Evolutionary conservation across 2,797 vertebrate genomes (phyloP).

Genomic region (Hypotaenidia okinawae): DNA sequence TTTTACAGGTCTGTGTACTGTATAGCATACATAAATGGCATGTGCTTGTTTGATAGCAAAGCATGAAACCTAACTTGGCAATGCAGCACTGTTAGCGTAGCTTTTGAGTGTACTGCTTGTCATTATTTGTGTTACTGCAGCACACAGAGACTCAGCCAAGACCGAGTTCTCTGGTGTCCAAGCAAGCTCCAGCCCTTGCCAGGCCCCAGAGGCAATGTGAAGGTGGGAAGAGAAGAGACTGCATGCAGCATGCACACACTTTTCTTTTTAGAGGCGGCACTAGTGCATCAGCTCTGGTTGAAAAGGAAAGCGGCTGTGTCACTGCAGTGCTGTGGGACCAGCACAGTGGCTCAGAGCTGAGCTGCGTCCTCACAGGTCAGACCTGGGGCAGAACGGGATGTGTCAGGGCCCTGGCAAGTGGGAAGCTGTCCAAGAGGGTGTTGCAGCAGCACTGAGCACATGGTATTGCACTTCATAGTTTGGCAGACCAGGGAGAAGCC

Average conservation of each 20-base stretch:
- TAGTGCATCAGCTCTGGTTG: neutral
- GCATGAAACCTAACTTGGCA: neutral
- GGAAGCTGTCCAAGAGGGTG: neutral
- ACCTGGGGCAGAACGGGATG: fast-evolving
- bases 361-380: neutral
- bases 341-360: fast-evolving
- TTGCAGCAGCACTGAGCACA: fast-evolving
- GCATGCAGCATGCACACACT: neutral
- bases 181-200: neutral
- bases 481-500: neutral
- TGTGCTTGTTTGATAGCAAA: neutral
- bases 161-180: fast-evolving
- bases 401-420: fast-evolving
- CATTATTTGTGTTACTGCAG: neutral
- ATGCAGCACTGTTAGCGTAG: neutral
- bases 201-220: fast-evolving
- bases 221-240: neutral
- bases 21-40: neutral
- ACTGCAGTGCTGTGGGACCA: fast-evolving
- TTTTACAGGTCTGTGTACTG: neutral
- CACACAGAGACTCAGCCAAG: neutral
- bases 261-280: neutral
- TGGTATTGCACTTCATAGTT: neutral
- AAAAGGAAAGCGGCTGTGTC: neutral
- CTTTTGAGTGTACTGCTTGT: neutral